A percentile compares a stretch with the other conserved stretches of the same genome.
Conservation (phyloP, 2,113 vertebrate genomes). For the Cyprinus carpio region DNA sequence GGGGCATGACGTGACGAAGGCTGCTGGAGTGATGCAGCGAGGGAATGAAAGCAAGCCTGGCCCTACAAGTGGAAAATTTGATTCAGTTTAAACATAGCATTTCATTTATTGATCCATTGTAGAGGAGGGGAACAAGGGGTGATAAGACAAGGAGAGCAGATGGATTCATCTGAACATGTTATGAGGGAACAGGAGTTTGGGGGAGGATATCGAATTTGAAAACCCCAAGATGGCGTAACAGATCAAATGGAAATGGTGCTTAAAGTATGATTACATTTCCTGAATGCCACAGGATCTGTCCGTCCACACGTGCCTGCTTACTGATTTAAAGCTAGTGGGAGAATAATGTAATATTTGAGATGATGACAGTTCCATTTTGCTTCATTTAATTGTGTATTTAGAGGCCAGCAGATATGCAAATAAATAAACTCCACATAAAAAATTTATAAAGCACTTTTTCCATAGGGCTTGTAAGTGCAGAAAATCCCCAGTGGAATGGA, state of each 20-base stretch:
- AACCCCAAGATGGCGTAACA: slow-evolving; percentile 45
- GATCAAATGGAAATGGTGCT: slow-evolving; percentile 58
- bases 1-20: slow-evolving; percentile 7
- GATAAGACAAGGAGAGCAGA: slow-evolving; percentile 72
- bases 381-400: slow-evolving; percentile 17
- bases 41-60: slow-evolving; percentile 63
- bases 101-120: slow-evolving; percentile 78
- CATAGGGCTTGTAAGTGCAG: slow-evolving; percentile 31
- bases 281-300: slow-evolving; percentile 10
- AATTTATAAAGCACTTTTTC: slow-evolving; percentile 45
- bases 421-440: slow-evolving; percentile 52
- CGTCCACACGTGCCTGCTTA: background rate
- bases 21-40: slow-evolving; percentile 36
- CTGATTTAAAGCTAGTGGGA: background rate
- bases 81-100: slow-evolving; percentile 81
- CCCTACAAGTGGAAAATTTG: slow-evolving; percentile 79
- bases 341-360: slow-evolving; percentile 1
- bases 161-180: slow-evolving; percentile 74
- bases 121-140: slow-evolving; percentile 65
- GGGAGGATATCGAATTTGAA: slow-evolving; percentile 65
- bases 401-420: slow-evolving; percentile 40
- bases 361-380: slow-evolving; percentile 14
- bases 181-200: slow-evolving; percentile 70
- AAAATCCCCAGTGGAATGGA: slow-evolving; percentile 32
- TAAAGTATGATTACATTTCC: slow-evolving; percentile 48